Percentiles rank a stretch among this genome's conserved stretches.
phyloP scores from a whole-genome alignment of 2,888 invertebrate genomes.

The Ernsta delagoae region DNA sequence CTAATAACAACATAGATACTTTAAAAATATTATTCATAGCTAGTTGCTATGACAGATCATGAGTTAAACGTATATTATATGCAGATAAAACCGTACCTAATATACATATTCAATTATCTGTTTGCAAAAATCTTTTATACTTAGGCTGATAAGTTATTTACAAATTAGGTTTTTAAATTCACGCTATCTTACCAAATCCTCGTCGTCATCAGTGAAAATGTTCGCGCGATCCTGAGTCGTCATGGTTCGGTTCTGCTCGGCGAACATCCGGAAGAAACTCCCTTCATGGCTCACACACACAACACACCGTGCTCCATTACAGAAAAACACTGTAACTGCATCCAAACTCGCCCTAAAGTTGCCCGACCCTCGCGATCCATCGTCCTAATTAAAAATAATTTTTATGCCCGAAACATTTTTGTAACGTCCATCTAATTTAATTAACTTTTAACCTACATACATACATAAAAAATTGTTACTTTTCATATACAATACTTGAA shows the following conservation, averaged over 20 bases:
- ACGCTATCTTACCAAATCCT: constrained; percentile 69
- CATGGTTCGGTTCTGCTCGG: constrained; percentile 64
- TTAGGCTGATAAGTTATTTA: no score
- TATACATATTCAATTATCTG: no score
- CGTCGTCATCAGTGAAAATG: constrained; percentile 77
- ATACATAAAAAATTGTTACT: not conserved
- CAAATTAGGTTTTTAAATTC: no score
- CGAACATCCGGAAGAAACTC: constrained; percentile 53
- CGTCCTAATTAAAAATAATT: constrained; percentile 14
- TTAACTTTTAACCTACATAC: not conserved
- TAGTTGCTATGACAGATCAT: no score
- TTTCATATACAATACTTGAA: not conserved
- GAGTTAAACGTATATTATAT: no score
- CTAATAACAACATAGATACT: no score
- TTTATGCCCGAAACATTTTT: not conserved
- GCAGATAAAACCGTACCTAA: no score
- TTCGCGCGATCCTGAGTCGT: constrained; percentile 75
- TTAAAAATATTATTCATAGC: no score
- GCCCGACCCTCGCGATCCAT: constrained; percentile 24
- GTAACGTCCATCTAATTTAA: not conserved
- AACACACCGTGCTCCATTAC: constrained; percentile 60
- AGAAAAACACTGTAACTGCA: constrained; percentile 74
- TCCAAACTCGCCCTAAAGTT: constrained; percentile 57
- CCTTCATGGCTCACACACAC: constrained; percentile 73
- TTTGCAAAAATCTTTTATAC: no score